Base-by-base conservation (phyloP, 1,140 invertebrate species). In the Drosophila persimilis region DNA sequence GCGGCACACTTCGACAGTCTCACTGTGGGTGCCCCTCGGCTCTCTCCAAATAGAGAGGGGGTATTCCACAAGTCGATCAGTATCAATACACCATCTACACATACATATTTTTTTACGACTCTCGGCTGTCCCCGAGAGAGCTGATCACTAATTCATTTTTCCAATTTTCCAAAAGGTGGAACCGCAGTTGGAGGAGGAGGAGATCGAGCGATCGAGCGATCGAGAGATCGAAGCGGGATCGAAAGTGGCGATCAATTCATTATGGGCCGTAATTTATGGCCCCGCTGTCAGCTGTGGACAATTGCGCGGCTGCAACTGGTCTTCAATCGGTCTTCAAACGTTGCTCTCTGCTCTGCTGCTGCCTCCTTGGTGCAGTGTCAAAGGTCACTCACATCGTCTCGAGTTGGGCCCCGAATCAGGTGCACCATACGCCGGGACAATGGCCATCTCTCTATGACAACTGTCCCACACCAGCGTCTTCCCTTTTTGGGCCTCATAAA, bases 261-360 rank as follows among this genome's bases (percentile, higher is more conserved):
- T 84, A 80, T 76, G 67, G 43, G 15, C 9, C 39, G 75, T 85
- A 77, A 84, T 84, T 84, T 84, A 86, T 84, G 81, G 44, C 67
- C 50, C 50, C 47, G 57, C 81, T 84, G 80, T 86, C 80, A 80
- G 53, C 50, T 70, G 71, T 52, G 45, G 77, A 84, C 80, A 85
- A 84, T 84, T 85, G 80, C 66, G 77, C 72, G 77, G 73, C 80
- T 84, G 80, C 80, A 84, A 86, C 80, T 84, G 80, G 80, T 84
- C 81, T 84, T 85, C 73, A 69, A 70, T 80, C 70, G 79, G 57
- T 57, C 51, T 56, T 54, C 44, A 46, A 48, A 41, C 15, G 22
- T 58, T 59, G 35, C 22, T 22, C 39, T 24, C 24, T 26, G 15
- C 20, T 52, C 57, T 26, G 46, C 31, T 57, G 13, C 26, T 24